Conservation (phyloP, 2,888 invertebrate genomes). For the Melanotus villosus region DNA sequence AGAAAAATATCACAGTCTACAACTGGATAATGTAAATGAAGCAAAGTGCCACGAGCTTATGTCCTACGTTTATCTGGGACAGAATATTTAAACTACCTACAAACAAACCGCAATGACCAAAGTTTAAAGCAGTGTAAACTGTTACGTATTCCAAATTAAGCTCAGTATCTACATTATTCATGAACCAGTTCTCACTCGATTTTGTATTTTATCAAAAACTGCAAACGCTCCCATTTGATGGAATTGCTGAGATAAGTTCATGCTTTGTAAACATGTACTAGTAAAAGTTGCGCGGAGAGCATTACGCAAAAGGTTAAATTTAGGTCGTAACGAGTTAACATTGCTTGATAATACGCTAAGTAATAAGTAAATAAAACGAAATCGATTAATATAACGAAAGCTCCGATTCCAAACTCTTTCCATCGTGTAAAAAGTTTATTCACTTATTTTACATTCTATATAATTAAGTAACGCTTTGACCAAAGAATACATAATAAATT, state of each 20-base stretch:
- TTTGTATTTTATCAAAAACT: slow-evolving; percentile 14
- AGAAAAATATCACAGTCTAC: neutral
- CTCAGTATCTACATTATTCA: slow-evolving; percentile 24
- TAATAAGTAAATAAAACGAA: too few species aligned
- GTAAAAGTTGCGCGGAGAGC: too few species aligned
- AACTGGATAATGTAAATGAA: slow-evolving; percentile 7
- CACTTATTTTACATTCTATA: too few species aligned
- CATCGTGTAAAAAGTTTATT: too few species aligned
- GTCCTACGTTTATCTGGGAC: slow-evolving; percentile 17
- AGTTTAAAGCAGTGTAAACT: slow-evolving; percentile 28
- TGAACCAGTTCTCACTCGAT: slow-evolving; percentile 3
- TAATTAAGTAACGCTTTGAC: too few species aligned
- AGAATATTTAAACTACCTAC: slow-evolving; percentile 28
- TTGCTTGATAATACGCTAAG: too few species aligned
- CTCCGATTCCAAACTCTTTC: too few species aligned
- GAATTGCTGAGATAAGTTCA: neutral
- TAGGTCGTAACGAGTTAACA: too few species aligned
- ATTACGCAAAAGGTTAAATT: too few species aligned
- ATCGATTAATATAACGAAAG: too few species aligned
- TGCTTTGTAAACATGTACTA: too few species aligned
- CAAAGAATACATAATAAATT: too few species aligned
- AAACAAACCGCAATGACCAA: slow-evolving; percentile 26
- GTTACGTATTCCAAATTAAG: slow-evolving; percentile 28
- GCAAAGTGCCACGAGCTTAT: slow-evolving; percentile 22
- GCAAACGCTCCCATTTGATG: neutral